Evolutionary conservation across 2,113 vertebrate genomes (phyloP), one percentile per base, ranked within the genome.

Genomic region (Tyto alba): DNA sequence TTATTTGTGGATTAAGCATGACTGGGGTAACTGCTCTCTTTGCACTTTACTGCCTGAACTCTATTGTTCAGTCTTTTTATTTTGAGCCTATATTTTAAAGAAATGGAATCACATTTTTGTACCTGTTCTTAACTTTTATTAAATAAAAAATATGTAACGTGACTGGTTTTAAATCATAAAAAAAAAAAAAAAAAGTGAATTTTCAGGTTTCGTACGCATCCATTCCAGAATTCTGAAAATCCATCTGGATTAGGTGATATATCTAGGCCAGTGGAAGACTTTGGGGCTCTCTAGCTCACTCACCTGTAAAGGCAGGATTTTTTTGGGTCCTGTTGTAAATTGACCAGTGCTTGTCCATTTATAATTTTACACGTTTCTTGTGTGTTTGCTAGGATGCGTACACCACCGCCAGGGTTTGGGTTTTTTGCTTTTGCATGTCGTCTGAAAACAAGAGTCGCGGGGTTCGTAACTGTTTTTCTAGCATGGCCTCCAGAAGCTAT

Each of bases 11-110:
- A 81, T 79, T 16, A 62, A 26, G 69, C 41, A 14, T 30, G 47
- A 23, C 21, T 52, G 86, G 67, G 71, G 32, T 48, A 45, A 29
- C 87, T 81, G 79, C 91, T 94, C 88, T 76, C 87, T 15, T 86
- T 97, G 98, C 98, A 97, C 98, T 97, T 98, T 97, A 96, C 95
- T 69, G 93, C 96, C 87, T 91, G 93, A 96, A 95, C 93, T 67
- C 16, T 87, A 56, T 77, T 83, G 95, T 96, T 97, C 96, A 78
- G 91, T 74, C 67, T 85, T 92, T 92, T 96, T 94, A 87, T 92
- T 96, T 96, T 93, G 59, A 97, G 82, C 71, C 96, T 95, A 87
- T 93, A 96, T 97, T 97, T 85, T 73, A 50, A 97, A 90, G 91
- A 96, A 96, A 97, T 91, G 91, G 91, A 92, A 97, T 96, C 20